These are phyloP conservation scores for Pelagia noctiluca DNA, from an alignment of 30 jellyfish, hydroid and myxozoan species.

Conservation along the genomic window DNA sequence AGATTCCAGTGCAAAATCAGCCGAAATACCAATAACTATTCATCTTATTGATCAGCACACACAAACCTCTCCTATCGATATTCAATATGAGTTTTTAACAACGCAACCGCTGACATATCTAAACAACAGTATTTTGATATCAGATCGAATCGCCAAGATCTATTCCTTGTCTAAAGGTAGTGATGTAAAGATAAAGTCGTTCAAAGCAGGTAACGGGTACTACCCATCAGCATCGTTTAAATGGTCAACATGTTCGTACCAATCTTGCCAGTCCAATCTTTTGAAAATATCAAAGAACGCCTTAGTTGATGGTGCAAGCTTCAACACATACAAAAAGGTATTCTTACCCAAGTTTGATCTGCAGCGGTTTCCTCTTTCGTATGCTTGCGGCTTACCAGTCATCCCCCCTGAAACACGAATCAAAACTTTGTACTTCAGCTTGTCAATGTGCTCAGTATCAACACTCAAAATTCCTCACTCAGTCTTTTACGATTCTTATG, in stretches of 20 bases:
- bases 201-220: conserved; percentile 54
- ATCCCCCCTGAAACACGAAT: conserved; percentile 66
- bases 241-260: conserved; percentile 79
- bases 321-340: conserved; percentile 17
- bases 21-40: conserved; percentile 5
- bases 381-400: conserved; percentile 64
- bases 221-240: conserved; percentile 18
- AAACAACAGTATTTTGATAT: conserved; percentile 22
- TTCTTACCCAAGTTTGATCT: conserved; percentile 54
- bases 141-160: conserved; percentile 36
- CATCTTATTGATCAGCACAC: not conserved
- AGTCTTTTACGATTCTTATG: conserved; percentile 39
- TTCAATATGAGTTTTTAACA: conserved; percentile 34
- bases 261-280: conserved; percentile 56
- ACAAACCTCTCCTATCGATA: conserved; percentile 4
- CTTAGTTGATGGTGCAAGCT: conserved; percentile 30
- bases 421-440: not conserved
- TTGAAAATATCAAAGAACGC: conserved; percentile 43
- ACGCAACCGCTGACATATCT: conserved; percentile 7
- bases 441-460: conserved; percentile 54
- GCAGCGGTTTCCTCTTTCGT: conserved; percentile 49
- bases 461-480: conserved; percentile 59
- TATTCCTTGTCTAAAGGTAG: conserved; percentile 39
- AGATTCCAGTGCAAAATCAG: conserved; percentile 63
- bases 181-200: conserved; percentile 33